Conservation (phyloP, 2,113 vertebrate genomes). For the Gallinago media region DNA sequence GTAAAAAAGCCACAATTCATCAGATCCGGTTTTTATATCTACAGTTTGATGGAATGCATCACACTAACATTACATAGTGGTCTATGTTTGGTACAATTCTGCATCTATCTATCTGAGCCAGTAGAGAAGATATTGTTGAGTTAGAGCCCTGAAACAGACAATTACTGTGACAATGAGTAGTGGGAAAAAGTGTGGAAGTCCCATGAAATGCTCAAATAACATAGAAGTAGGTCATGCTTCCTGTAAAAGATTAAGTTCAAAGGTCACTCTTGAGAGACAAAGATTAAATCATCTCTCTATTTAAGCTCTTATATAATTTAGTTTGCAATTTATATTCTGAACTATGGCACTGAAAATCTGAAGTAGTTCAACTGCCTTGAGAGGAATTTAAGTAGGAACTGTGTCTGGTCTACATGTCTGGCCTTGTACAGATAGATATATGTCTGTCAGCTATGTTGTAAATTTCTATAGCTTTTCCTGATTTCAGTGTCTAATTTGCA, state of each 20-base stretch:
- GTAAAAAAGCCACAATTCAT: background rate
- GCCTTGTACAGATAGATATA: background rate
- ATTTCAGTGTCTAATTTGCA: background rate
- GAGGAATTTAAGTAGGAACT: background rate
- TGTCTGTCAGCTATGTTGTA: background rate
- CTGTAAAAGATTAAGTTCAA: constrained; percentile 9
- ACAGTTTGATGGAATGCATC: background rate
- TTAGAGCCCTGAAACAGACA: background rate
- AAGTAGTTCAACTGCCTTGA: background rate
- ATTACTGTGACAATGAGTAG: background rate
- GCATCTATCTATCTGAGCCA: background rate
- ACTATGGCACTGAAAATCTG: background rate
- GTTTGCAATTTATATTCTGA: constrained; percentile 6
- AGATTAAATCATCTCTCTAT: constrained; percentile 27
- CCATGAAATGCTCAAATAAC: background rate
- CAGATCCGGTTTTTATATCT: background rate
- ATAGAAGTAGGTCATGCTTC: background rate
- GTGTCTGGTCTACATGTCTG: background rate
- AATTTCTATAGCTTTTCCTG: background rate
- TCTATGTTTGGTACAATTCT: background rate
- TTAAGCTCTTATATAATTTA: constrained; percentile 31
- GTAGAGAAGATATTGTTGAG: background rate
- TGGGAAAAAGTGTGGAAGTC: background rate
- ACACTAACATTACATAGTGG: background rate
- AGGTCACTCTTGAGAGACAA: background rate